These are phyloP conservation scores for Athene cunicularia DNA, from an alignment of 2,113 vertebrate species.

Conservation along the genomic window DNA sequence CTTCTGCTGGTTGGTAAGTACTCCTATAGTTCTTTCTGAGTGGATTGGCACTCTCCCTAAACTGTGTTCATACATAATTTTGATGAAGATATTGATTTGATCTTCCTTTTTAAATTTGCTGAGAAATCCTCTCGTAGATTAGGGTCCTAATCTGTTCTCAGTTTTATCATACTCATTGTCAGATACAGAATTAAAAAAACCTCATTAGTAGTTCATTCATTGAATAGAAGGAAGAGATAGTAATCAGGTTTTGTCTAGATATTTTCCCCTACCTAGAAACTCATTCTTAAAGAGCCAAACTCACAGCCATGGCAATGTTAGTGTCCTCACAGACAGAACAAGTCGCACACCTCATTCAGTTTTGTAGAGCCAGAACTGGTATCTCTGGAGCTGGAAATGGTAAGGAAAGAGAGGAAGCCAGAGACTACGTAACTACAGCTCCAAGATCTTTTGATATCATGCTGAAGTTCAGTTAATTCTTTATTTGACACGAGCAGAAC, in stretches of 20 bases:
- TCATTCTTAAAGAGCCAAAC: not conserved
- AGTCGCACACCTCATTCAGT: not conserved
- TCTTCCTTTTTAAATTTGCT: not conserved
- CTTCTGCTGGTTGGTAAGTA: not conserved
- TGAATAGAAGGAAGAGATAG: not conserved
- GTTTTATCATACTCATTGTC: not conserved
- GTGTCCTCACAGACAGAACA: not conserved
- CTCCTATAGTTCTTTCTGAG: not conserved
- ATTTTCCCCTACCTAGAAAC: not conserved
- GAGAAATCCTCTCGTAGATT: not conserved
- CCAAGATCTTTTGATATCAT: not conserved
- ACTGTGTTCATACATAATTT: not conserved
- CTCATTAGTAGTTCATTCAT: not conserved
- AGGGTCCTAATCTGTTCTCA: not conserved
- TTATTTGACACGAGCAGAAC: not conserved
- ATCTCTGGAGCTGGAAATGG: not conserved
- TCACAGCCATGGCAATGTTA: not conserved
- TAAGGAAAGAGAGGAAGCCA: not conserved
- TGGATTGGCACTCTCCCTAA: not conserved
- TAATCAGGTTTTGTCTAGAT: not conserved
- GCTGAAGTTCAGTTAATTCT: not conserved
- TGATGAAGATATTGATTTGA: not conserved
- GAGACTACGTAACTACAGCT: rapidly evolving
- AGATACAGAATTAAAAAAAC: not conserved
- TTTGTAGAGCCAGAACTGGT: not conserved